These are phyloP conservation scores for Cyphomyrmex costatus DNA, from an alignment of 1,140 invertebrate species.

Conservation along the genomic window DNA sequence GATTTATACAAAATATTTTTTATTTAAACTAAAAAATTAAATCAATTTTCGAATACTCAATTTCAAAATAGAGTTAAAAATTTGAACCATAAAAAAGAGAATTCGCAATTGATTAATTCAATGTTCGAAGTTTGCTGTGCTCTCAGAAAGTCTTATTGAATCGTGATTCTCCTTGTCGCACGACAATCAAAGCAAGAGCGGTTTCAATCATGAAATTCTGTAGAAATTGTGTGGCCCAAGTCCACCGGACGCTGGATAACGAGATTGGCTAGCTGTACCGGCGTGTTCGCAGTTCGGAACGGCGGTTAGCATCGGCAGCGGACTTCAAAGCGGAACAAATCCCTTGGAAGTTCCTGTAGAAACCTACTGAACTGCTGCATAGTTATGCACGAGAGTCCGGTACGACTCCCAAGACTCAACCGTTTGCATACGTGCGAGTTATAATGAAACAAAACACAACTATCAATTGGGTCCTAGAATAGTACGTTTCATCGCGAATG, in stretches of 20 bases:
- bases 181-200: conserved; percentile 58
- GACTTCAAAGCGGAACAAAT: conserved; percentile 70
- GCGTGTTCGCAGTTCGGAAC: conserved; percentile 62
- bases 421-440: conserved; percentile 16
- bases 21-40: neutral
- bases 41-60: neutral
- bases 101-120: neutral
- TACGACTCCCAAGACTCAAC: conserved; percentile 37
- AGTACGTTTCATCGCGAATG: neutral
- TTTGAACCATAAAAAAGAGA: neutral
- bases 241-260: conserved; percentile 55
- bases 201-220: conserved; percentile 63
- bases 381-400: conserved; percentile 48
- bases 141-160: conserved; percentile 13
- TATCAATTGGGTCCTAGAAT: neutral
- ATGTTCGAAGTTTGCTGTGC: neutral
- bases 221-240: conserved; percentile 53
- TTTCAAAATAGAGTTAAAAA: neutral
- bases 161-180: neutral
- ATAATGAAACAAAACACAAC: conserved; percentile 49
- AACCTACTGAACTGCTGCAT: conserved; percentile 47
- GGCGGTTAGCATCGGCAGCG: conserved; percentile 51
- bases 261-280: conserved; percentile 53
- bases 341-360: conserved; percentile 55
- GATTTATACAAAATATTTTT: conserved; percentile 15